Evolutionary conservation across 2,888 invertebrate species (phyloP), one percentile per base, ranked within the genome.

Genomic region (Drosophila paucipuncta): DNA sequence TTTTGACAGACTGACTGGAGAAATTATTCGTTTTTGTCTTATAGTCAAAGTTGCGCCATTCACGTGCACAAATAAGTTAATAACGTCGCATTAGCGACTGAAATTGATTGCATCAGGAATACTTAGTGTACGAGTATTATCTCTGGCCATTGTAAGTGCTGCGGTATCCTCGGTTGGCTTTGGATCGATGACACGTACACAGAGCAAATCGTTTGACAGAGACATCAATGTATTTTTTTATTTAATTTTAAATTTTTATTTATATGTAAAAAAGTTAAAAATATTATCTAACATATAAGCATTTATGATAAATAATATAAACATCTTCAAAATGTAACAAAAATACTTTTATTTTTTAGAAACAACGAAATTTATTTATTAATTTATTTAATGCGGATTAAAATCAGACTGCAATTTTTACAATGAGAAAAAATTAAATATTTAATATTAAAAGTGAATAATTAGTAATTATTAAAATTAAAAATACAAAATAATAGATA

Each of bases 1-100:
- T 83, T 85, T 86, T 82, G 86, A 90, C 85, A 71, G 79, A 88
- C 75, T 64, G 59, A 68, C 59, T 62, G 58, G 63, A 52, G 50
- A 59, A 73, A 69, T 68, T 76, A 70, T 89, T 78, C 71, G 57
- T 55, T 57, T 30, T 30, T n/a, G 28, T 57, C 68, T 73, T 72
- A 66, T 60, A 78, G 67, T 69, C 72, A 72, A 73, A 52, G 68
- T 68, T 76, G 9, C 35, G 10, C 41, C 41, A 30, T 41, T 39
- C 22, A 30, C 39, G 28, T 50, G 43, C 58, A 55, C 43, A 55
- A 67, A 76, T 62, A 71, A 71, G 70, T 73, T 81, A 80, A 80
- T 76, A 78, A 64, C 62, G 39, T 37, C 28, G 73, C 73, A 80
- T 80, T 80, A 80, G 59, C 47, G 54, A 22, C 31, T 58, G 50